Percentiles rank a stretch among this genome's conserved stretches.
Evolutionary conservation across 2,888 invertebrate species (phyloP).

Genomic region (Eupithecia pulchellata): DNA sequence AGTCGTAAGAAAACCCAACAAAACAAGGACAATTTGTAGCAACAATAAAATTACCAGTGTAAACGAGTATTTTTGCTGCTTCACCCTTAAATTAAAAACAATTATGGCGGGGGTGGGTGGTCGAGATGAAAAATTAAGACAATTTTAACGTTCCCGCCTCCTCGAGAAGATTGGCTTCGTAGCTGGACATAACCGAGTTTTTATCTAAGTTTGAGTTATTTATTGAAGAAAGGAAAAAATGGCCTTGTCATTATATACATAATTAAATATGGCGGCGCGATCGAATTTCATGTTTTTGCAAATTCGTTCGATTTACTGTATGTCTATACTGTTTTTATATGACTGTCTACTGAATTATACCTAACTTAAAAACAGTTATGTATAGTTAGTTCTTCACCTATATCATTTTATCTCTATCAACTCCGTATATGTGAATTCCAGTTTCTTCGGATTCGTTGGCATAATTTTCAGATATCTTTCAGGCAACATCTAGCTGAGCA

Average conservation of each 20-base stretch:
- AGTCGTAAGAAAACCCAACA: conserved; percentile 14
- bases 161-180: conserved; percentile 46
- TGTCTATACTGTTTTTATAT: no score
- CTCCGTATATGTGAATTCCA: no score
- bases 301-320: no score
- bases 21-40: conserved; percentile 44
- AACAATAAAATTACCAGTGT: conserved; percentile 50
- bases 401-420: no score
- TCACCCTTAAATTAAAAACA: conserved; percentile 82
- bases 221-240: not conserved
- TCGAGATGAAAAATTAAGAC: conserved; percentile 84
- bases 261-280: not conserved
- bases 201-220: conserved; percentile 19
- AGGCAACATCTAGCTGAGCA: no score
- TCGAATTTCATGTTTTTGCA: not conserved
- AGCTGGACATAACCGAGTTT: conserved; percentile 42
- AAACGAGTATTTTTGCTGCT: conserved; percentile 69
- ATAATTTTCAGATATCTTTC: no score
- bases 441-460: no score
- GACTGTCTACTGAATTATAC: no score
- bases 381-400: no score
- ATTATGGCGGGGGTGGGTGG: conserved; percentile 67
- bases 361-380: no score
- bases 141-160: conserved; percentile 72
- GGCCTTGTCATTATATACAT: not conserved